A percentile compares a stretch with the other conserved stretches of the same genome.
Conservation (phyloP, 2,888 invertebrate genomes). For the Eudasyphora cyanicolor region DNA sequence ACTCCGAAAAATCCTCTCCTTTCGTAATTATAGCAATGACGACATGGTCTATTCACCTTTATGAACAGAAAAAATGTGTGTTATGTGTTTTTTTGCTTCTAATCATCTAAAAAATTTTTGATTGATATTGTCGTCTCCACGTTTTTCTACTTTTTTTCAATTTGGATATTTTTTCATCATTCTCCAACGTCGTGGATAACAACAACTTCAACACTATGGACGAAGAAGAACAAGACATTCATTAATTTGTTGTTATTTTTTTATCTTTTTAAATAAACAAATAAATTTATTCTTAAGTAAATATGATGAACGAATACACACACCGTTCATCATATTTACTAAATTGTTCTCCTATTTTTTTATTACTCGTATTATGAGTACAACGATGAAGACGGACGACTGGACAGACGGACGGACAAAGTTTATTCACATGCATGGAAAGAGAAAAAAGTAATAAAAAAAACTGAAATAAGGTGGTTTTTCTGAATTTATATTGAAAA, state of each 20-base stretch:
- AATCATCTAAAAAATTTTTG: not conserved
- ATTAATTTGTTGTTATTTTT: slow-evolving; percentile 54
- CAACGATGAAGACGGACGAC: not conserved
- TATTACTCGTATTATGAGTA: not conserved
- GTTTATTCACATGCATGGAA: not conserved
- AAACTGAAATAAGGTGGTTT: not conserved
- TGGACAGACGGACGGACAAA: not conserved
- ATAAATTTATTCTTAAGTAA: not conserved
- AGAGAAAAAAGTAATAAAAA: not conserved
- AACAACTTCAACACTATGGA: no score
- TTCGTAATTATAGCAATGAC: not conserved
- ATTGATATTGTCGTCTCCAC: slow-evolving; percentile 1
- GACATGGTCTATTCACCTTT: not conserved
- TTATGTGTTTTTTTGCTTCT: not conserved
- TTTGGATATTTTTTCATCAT: not conserved
- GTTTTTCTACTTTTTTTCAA: not conserved
- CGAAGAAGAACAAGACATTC: slow-evolving; percentile 37
- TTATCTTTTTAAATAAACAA: slow-evolving; percentile 54
- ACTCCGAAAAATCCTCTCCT: no score
- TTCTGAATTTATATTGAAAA: not conserved
- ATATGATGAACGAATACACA: not conserved
- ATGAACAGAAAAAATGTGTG: not conserved
- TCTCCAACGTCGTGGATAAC: not conserved
- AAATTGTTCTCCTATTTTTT: not conserved
- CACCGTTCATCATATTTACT: not conserved